These are phyloP conservation scores for Drosophila yooni DNA, from an alignment of 2,888 invertebrate genomes.

Conservation along the genomic window DNA sequence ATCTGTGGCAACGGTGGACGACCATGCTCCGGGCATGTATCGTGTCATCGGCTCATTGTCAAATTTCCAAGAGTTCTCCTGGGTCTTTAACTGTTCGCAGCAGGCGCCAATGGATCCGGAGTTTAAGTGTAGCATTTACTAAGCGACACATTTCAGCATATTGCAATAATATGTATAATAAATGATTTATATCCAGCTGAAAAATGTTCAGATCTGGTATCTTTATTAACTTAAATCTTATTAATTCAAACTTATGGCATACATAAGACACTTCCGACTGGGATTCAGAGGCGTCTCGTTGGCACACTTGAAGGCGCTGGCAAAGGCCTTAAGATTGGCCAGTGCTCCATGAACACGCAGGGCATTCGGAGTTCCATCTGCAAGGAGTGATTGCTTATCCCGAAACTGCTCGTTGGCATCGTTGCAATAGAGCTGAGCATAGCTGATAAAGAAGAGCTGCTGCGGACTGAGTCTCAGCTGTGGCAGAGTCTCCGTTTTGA, in stretches of 20 bases:
- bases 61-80: slow-evolving; percentile 82
- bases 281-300: slow-evolving; percentile 72
- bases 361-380: slow-evolving; percentile 66
- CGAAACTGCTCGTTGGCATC: slow-evolving; percentile 71
- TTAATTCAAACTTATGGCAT: slow-evolving; percentile 38
- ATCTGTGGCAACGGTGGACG: slow-evolving; percentile 47
- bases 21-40: slow-evolving; percentile 74
- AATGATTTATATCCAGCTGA: background rate
- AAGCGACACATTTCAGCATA: slow-evolving; percentile 2
- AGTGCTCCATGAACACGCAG: slow-evolving; percentile 79
- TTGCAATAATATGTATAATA: slow-evolving; percentile 2
- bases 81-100: slow-evolving; percentile 78
- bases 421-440: slow-evolving; percentile 80
- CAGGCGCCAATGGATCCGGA: slow-evolving; percentile 81
- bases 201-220: background rate
- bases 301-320: slow-evolving; percentile 71
- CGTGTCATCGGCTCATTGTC: slow-evolving; percentile 81
- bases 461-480: slow-evolving; percentile 69
- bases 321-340: slow-evolving; percentile 75
- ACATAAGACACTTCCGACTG: slow-evolving; percentile 75
- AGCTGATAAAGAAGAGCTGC: slow-evolving; percentile 81
- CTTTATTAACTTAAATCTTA: slow-evolving; percentile 10
- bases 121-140: slow-evolving; percentile 82
- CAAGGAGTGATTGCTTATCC: slow-evolving; percentile 74
- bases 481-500: slow-evolving; percentile 72